Conservation (phyloP, 2,113 vertebrate genomes). For the Psilopogon haemacephalus region DNA sequence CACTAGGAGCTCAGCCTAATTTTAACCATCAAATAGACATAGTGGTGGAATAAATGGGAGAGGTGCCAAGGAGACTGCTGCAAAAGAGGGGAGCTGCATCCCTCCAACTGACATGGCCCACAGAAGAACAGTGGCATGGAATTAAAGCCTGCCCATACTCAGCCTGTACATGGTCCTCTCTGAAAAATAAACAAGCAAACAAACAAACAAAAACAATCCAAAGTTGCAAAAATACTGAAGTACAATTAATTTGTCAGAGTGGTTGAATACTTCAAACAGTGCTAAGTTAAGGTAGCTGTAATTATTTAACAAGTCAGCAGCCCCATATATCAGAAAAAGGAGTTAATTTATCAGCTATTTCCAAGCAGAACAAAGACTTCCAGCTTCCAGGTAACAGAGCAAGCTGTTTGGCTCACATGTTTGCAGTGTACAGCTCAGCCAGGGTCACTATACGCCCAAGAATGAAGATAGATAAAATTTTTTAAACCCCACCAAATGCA, state of each 20-base stretch:
- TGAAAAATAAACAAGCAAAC: background rate
- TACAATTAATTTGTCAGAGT: slow-evolving; percentile 31
- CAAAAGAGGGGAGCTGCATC: background rate
- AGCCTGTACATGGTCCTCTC: background rate
- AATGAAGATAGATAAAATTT: background rate
- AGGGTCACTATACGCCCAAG: background rate
- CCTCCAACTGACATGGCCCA: background rate
- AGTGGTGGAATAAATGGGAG: slow-evolving; percentile 13
- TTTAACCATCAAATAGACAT: slow-evolving; percentile 34
- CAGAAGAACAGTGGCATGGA: background rate
- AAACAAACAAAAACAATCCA: no score
- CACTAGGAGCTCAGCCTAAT: slow-evolving; percentile 29
- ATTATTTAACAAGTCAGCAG: slow-evolving; percentile 58
- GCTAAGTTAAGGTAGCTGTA: slow-evolving; percentile 44
- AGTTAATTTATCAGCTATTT: slow-evolving; percentile 47
- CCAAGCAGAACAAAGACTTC: slow-evolving; percentile 40
- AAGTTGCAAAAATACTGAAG: background rate
- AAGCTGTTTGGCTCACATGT: slow-evolving; percentile 37
- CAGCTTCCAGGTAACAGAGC: slow-evolving; percentile 52
- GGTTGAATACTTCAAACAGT: slow-evolving; percentile 32
- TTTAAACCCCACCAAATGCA: no score
- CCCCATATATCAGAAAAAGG: slow-evolving; percentile 18
- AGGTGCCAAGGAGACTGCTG: slow-evolving; percentile 10
- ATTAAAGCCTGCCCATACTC: background rate
- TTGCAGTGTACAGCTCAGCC: background rate